These are phyloP conservation scores for Zaprionus davidi DNA, from an alignment of 1,140 invertebrate species.

Conservation along the genomic window DNA sequence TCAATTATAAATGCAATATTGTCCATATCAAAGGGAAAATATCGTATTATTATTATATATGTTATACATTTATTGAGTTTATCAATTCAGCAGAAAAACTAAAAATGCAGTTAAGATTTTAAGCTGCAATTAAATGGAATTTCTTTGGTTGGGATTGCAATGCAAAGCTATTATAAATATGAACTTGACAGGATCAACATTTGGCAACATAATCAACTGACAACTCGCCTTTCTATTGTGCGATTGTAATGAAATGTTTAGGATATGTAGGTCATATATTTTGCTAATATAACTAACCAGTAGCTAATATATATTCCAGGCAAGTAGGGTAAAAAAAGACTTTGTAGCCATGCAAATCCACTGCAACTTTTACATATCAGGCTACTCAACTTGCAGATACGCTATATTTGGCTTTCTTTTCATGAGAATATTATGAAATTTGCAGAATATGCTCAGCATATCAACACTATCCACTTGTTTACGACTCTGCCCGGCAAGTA, in stretches of 20 bases:
- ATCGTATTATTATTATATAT: background rate
- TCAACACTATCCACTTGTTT: background rate
- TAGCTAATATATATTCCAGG: too few species aligned
- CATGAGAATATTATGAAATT: background rate
- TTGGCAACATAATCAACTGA: too few species aligned
- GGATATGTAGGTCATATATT: background rate
- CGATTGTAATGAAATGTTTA: conserved; percentile 6
- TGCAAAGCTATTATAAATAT: too few species aligned
- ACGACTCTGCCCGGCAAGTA: background rate
- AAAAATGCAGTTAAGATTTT: background rate
- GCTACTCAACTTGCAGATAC: background rate
- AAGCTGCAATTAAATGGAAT: background rate
- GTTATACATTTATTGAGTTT: background rate
- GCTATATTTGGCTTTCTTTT: background rate
- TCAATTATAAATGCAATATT: background rate
- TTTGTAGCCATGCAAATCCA: too few species aligned
- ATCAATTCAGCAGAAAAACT: background rate
- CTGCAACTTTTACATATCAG: too few species aligned
- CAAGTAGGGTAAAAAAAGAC: too few species aligned
- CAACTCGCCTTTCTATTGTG: background rate
- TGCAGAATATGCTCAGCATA: background rate
- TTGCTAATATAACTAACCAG: background rate
- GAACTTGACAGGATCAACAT: too few species aligned
- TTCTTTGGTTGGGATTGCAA: background rate
- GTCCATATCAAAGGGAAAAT: background rate